Base-by-base conservation (phyloP, 2,797 vertebrate species). In the Peromyscus melanophrys region DNA sequence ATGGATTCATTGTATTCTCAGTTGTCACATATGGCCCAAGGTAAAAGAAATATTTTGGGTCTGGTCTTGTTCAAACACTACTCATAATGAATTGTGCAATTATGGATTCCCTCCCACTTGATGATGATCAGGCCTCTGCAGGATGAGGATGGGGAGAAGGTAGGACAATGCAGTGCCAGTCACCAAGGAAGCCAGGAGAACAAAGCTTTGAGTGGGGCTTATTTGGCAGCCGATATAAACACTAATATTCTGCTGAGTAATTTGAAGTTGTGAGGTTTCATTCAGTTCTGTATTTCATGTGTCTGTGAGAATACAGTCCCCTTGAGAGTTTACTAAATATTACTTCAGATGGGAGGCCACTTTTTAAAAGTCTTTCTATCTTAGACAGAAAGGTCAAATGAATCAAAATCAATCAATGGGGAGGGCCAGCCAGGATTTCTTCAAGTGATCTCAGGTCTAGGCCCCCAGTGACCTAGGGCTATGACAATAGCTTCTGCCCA, bases 1-100 rank as follows among this genome's bases (percentile, higher is more conserved):
- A 46, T 7, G 7, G 49, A 67, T 73, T 82, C 43, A 69, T 76
- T 95, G 97, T 91, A 86, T 52, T 96, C 96, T 97, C 83, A 94
- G 6, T 43, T 95, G 82, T 37, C 90, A 95, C 65, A 63, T 78
- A 13, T 17, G 94, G 49, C 37, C 46, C 27, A 55, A 16, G 88
- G 52, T 67, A 75, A 97, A 77, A 0, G 12, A 46, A 80, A 46
- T 61, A 14, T 63, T 87, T 87, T 80, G 63, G 21, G 81, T 61
- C 61, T 65, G 78, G 61, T 61, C 27, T 40, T 52, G 7, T 93
- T 88, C 92, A 95, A 69, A 5, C 19, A 80, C 19, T 89, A 4
- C 84, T 89, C 89, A 75, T 57, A 80, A 96, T 88, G 4, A 96
- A 94, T 90, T 59, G 25, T 92, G 87, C 81, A 89, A 80, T 76